Percentiles rank a stretch among this genome's conserved stretches.
Evolutionary conservation across 2,888 invertebrate species (phyloP).

Genomic region (Octonoba sinensis): DNA sequence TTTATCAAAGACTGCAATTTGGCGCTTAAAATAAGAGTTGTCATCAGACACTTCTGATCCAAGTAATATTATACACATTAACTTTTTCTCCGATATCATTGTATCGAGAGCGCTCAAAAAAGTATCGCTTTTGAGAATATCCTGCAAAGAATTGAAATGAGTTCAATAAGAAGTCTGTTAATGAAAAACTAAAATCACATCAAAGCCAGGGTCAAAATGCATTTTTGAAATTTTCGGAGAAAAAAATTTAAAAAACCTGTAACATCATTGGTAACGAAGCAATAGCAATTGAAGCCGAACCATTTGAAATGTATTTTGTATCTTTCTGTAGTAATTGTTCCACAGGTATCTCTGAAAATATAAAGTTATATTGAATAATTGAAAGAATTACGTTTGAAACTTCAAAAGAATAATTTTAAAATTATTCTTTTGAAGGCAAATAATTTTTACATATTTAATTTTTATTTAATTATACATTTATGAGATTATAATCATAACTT

Average conservation of each 20-base stretch:
- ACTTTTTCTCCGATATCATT: constrained; percentile 17
- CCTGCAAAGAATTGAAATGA: constrained; percentile 12
- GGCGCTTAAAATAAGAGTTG: constrained; percentile 19
- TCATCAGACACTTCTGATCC: constrained; percentile 28
- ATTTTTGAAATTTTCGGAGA: no score
- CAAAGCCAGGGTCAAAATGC: no score
- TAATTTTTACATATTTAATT: no score
- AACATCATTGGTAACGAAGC: constrained; percentile 78
- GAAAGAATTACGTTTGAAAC: background rate
- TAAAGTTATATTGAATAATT: background rate
- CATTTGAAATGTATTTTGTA: constrained; percentile 76
- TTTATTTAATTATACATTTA: no score
- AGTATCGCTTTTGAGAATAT: constrained; percentile 11
- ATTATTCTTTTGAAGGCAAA: background rate
- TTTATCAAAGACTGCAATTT: constrained; percentile 38
- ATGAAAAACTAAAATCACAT: background rate
- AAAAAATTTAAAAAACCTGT: constrained; percentile 20
- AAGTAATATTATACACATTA: constrained; percentile 26
- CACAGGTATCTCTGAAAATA: constrained; percentile 73
- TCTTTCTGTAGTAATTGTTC: constrained; percentile 83
- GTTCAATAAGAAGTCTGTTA: background rate
- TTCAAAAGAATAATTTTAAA: background rate
- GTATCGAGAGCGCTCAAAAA: constrained; percentile 27
- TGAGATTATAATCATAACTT: no score
- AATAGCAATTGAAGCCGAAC: constrained; percentile 75